These are phyloP conservation scores for Hexactinellida sp. DNA, from an alignment of 37 sponge, comb jelly and placozoan genomes.

Conservation along the genomic window DNA sequence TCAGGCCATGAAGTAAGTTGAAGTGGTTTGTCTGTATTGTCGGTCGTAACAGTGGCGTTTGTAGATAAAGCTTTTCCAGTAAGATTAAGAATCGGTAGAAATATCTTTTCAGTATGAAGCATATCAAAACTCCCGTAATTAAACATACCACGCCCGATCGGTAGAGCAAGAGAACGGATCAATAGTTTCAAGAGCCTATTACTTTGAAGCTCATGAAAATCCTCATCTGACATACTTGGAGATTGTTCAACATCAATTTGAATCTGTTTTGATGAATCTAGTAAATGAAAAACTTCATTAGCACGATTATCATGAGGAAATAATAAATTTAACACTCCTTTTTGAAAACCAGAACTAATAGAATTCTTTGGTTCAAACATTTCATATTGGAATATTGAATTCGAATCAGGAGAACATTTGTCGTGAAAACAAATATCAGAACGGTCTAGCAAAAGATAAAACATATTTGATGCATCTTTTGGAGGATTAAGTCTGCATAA, in stretches of 20 bases:
- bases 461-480: not conserved
- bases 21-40: conserved; percentile 56
- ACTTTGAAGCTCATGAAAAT: conserved; percentile 68
- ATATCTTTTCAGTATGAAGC: not conserved
- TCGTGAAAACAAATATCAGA: not conserved
- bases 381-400: not conserved
- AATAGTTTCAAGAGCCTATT: conserved; percentile 36
- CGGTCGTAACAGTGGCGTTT: conserved; percentile 51
- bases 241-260: conserved; percentile 49
- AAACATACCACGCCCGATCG: conserved; percentile 43
- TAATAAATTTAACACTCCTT: not conserved
- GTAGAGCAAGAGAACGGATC: conserved; percentile 84
- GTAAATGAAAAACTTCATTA: conserved; percentile 41
- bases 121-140: not conserved
- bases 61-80: conserved; percentile 10
- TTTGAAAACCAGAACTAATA: not conserved
- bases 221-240: conserved; percentile 63
- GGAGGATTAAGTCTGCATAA: not conserved
- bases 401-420: not conserved
- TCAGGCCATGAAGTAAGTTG: conserved; percentile 67
- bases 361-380: not conserved
- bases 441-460: not conserved
- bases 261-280: conserved; percentile 63
- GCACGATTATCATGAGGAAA: conserved; percentile 57
- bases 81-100: not conserved